Evolutionary conservation across 2,888 invertebrate genomes (phyloP), one percentile per base, ranked within the genome.

Genomic region (Acleris holmiana): DNA sequence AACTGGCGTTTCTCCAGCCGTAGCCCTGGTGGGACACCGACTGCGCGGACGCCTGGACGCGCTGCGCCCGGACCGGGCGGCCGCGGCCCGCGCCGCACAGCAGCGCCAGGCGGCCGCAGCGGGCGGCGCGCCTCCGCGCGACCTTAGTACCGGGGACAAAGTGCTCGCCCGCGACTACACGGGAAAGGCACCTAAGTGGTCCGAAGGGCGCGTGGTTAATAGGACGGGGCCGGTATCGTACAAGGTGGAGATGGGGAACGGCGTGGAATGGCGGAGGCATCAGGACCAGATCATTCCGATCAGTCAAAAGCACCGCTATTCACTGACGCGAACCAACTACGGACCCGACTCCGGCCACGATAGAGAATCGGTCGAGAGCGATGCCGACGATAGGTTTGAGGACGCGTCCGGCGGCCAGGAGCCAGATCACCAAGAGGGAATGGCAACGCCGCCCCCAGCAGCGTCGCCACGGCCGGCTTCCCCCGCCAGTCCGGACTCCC

Each of bases 1-100:
- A 0, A 72, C 72, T 0, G 68, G 69, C 2, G 62, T 69, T 19
- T 54, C 69, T 0, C 72, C 71, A n/a, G 69, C 71, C 0, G 70
- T 67, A 21, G 70, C 68, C 4, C 19, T 72, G 23, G 18, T 59
- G 2, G 70, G 70, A 21, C 53, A 25, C 35, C 18, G 61, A 6
- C 23, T 61, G 47, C 49, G 49, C 61, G 18, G 29, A 0, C 54
- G 61, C 19, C 49, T 61, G 8, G 61, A 61, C 41, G 40, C 21
- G 47, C 48, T 54, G 53, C 61, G 54, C 35, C 50, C 61, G 13
- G 48, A 50, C 54, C 18, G 13, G n/a, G 54, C 47, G 17, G 54
- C 15, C 5, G 41, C 13, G 6, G 54, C n/a, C n/a, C 50, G 25
- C 7, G 25, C 7, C 8, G 25, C 25, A 7, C 17, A 19, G 40